Percentiles rank a stretch among this genome's conserved stretches.
phyloP scores from a whole-genome alignment of 2,113 vertebrate genomes.

The Bufo gargarizans region DNA sequence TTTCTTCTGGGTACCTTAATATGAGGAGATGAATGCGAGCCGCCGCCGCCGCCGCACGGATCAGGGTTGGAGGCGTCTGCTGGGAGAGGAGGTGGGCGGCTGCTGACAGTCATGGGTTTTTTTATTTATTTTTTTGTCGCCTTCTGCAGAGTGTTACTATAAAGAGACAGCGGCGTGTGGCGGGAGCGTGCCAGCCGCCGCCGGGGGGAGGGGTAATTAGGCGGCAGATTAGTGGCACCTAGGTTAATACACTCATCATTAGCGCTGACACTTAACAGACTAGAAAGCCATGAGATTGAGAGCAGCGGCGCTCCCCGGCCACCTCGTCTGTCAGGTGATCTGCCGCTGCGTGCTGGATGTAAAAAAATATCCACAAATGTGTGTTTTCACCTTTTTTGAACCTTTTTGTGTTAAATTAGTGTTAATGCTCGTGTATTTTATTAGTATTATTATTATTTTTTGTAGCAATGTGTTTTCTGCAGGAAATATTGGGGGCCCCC shows the following conservation, averaged over 20 bases:
- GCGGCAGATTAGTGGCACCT: conserved; percentile 9
- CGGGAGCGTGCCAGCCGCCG: neutral
- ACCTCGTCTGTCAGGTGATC: no score
- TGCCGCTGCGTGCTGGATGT: no score
- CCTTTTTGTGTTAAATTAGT: no score
- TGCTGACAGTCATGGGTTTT: conserved; percentile 34
- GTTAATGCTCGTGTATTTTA: no score
- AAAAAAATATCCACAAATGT: no score
- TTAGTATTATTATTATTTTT: no score
- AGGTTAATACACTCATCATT: conserved; percentile 38
- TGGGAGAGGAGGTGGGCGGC: conserved; percentile 48
- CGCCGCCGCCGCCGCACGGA: neutral
- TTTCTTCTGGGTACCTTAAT: neutral
- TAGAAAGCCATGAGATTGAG: neutral
- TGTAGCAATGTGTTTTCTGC: no score
- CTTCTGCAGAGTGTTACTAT: conserved; percentile 41
- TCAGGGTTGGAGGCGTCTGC: neutral
- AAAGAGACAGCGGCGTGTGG: conserved; percentile 44
- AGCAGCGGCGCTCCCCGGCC: no score
- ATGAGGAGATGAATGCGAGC: neutral
- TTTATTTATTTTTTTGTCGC: neutral
- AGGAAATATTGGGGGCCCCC: no score
- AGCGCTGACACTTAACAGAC: conserved; percentile 21
- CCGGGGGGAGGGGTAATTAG: neutral
- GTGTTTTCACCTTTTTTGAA: no score